Evolutionary conservation across 2,888 invertebrate genomes (phyloP).

Genomic region (Pasiphila rectangulata): DNA sequence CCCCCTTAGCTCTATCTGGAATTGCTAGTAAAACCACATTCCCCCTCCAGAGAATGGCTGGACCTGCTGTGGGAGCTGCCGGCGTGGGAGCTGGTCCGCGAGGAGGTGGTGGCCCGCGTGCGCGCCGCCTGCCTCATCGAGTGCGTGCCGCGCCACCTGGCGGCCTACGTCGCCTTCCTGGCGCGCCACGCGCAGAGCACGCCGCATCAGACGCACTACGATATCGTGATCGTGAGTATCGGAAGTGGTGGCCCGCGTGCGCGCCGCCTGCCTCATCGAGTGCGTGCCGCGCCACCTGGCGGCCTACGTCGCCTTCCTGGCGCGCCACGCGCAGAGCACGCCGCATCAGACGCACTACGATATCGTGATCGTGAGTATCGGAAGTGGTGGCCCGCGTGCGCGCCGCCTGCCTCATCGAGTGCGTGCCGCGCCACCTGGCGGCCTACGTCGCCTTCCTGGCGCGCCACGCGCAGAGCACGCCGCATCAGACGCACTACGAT

Average conservation of each 20-base stretch:
- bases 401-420: slow-evolving; percentile 95
- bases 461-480: slow-evolving; percentile 79
- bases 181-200: slow-evolving; percentile 83
- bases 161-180: slow-evolving; percentile 92
- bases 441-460: slow-evolving; percentile 93
- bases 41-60: slow-evolving; percentile 60
- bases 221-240: slow-evolving; percentile 51
- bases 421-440: slow-evolving; percentile 89
- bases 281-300: slow-evolving; percentile 90
- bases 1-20: background rate
- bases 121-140: slow-evolving; percentile 94
- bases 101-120: slow-evolving; percentile 86
- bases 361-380: slow-evolving; percentile 48
- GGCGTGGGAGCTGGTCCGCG: slow-evolving; percentile 87
- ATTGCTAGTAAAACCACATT: background rate
- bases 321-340: slow-evolving; percentile 82
- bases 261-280: slow-evolving; percentile 94
- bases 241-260: slow-evolving; percentile 53
- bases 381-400: slow-evolving; percentile 66
- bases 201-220: slow-evolving; percentile 33
- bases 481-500: slow-evolving; percentile 35
- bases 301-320: slow-evolving; percentile 92
- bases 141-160: slow-evolving; percentile 90
- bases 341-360: slow-evolving; percentile 38
- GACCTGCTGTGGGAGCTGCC: slow-evolving; percentile 84